phyloP scores from a whole-genome alignment of 2,888 invertebrate species.

The Buathra laborator region DNA sequence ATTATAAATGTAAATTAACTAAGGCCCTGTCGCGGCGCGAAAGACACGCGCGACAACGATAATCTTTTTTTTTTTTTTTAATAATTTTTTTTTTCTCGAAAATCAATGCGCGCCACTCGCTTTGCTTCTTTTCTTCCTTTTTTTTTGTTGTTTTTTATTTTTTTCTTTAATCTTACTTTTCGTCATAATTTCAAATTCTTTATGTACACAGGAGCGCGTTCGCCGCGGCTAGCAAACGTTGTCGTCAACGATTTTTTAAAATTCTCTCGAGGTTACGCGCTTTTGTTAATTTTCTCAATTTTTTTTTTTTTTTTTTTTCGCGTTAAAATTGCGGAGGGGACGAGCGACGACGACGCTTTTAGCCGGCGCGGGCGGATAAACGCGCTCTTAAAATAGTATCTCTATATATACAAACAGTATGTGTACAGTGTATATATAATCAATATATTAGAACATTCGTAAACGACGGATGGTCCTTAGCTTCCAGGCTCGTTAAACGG shows the following conservation, averaged over 20 bases:
- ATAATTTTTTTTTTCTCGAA: constrained; percentile 31
- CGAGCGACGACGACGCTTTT: constrained; percentile 61
- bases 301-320: constrained; percentile 23
- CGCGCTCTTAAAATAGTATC: constrained; percentile 77
- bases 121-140: constrained; percentile 25
- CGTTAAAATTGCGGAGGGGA: constrained; percentile 42
- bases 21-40: constrained; percentile 68
- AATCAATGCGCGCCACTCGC: constrained; percentile 45
- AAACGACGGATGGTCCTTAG: constrained; percentile 68
- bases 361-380: constrained; percentile 57
- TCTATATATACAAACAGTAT: constrained; percentile 79
- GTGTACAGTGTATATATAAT: constrained; percentile 68
- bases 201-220: constrained; percentile 65
- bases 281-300: neutral
- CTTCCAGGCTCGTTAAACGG: constrained; percentile 55
- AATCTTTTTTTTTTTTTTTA: constrained; percentile 58
- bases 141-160: constrained; percentile 42
- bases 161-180: constrained; percentile 36
- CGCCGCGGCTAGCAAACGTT: constrained; percentile 21
- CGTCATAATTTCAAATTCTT: constrained; percentile 55
- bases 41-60: constrained; percentile 64
- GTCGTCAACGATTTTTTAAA: constrained; percentile 33
- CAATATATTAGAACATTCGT: constrained; percentile 71
- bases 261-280: constrained; percentile 6
- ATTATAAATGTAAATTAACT: constrained; percentile 69